Conservation (phyloP, 2,888 invertebrate species). For the Atethmia centrago region DNA sequence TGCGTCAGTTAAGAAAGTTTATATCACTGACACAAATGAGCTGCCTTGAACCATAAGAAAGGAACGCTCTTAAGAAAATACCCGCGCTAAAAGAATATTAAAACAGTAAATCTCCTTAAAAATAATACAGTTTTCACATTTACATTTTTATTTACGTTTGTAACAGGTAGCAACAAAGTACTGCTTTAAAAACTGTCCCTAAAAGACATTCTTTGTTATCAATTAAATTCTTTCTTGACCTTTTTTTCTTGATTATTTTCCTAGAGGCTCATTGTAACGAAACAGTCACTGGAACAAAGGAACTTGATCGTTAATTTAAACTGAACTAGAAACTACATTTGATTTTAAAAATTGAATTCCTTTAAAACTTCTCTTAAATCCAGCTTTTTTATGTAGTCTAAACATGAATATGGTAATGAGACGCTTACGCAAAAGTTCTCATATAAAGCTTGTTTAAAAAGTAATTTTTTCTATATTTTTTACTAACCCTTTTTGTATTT, state of each 20-base stretch:
- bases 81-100: constrained; percentile 23
- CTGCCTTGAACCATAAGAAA: constrained; percentile 5
- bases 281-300: constrained; percentile 38
- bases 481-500: background rate
- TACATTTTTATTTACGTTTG: constrained; percentile 55
- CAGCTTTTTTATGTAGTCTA: background rate
- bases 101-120: constrained; percentile 40
- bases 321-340: constrained; percentile 25
- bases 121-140: constrained; percentile 50
- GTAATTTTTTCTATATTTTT: background rate
- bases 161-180: constrained; percentile 56
- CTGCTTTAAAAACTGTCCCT: constrained; percentile 49
- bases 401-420: constrained; percentile 10
- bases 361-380: background rate
- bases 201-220: constrained; percentile 81
- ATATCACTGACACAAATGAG: constrained; percentile 39
- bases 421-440: background rate
- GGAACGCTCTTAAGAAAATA: constrained; percentile 20
- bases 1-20: constrained; percentile 59
- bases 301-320: constrained; percentile 47
- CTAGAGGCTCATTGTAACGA: constrained; percentile 68
- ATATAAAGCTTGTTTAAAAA: background rate
- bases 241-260: constrained; percentile 81
- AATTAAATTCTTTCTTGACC: constrained; percentile 86
- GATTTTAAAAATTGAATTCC: constrained; percentile 1